Evolutionary conservation across 2,113 vertebrate genomes (phyloP).

Genomic region (Ammodramus savannarum): DNA sequence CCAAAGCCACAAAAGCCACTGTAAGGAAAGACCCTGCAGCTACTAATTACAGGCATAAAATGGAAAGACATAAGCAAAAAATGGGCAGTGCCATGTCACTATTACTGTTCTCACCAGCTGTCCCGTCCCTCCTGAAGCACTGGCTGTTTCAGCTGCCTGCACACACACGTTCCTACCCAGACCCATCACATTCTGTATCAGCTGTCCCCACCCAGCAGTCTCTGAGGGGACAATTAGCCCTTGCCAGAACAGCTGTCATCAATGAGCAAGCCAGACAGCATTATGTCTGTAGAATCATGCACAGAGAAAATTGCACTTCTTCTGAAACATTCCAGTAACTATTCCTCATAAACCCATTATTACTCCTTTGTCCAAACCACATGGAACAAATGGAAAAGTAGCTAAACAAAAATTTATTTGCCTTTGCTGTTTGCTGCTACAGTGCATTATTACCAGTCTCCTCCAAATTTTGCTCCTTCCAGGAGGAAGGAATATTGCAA

Average conservation of each 20-base stretch:
- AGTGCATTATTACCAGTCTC: not conserved
- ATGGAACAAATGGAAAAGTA: not conserved
- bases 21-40: not conserved
- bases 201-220: not conserved
- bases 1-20: not conserved
- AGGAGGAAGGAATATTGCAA: not conserved
- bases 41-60: not conserved
- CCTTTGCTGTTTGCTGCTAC: not conserved
- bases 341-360: not conserved
- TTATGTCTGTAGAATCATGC: not conserved
- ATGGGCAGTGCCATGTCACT: not conserved
- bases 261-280: not conserved
- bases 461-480: not conserved
- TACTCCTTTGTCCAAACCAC: not conserved
- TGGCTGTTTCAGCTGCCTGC: not conserved
- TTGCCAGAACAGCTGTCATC: not conserved
- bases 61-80: not conserved
- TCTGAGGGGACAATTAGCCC: not conserved
- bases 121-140: rapidly evolving
- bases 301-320: not conserved
- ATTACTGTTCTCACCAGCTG: not conserved
- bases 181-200: not conserved
- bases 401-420: not conserved
- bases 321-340: not conserved
- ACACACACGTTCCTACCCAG: rapidly evolving